phyloP scores from a whole-genome alignment of 2,113 vertebrate genomes.

The Nematolebias whitei region DNA sequence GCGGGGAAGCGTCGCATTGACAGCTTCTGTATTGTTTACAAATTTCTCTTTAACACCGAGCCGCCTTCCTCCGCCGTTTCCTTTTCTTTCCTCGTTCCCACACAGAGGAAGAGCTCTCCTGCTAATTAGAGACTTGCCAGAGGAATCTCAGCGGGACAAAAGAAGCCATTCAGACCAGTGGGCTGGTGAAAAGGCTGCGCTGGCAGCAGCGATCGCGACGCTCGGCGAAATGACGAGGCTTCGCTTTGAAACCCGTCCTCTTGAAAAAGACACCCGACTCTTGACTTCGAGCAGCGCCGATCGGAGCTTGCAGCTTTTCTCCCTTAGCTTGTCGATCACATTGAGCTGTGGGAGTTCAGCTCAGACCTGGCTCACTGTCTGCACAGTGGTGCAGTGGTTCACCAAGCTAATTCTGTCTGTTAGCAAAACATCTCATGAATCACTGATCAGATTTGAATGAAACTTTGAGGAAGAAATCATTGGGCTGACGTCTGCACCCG shows the following conservation, averaged over 20 bases:
- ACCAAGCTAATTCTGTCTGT: conserved; percentile 10
- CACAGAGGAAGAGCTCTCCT: conserved; percentile 55
- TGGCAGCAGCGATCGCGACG: conserved; percentile 43
- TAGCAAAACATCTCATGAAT: no score
- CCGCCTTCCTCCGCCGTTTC: conserved; percentile 28
- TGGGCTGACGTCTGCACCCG: no score
- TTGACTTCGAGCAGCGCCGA: conserved; percentile 13
- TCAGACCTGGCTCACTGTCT: conserved; percentile 26
- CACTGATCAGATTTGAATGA: no score
- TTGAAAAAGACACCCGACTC: conserved; percentile 18
- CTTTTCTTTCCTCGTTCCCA: conserved; percentile 20
- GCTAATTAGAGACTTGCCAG: conserved; percentile 70
- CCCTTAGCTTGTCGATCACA: conserved; percentile 9
- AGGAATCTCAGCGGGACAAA: conserved; percentile 70
- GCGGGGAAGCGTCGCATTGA: conserved; percentile 32
- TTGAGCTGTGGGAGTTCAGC: conserved; percentile 2
- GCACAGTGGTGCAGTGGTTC: conserved; percentile 10
- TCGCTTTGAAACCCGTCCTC: conserved; percentile 51
- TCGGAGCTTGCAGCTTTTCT: background rate
- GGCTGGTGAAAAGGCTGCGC: conserved; percentile 45
- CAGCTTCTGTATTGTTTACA: conserved; percentile 34
- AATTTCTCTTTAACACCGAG: background rate
- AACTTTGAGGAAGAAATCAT: no score
- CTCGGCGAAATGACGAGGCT: conserved; percentile 48
- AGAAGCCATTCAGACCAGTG: conserved; percentile 61